A percentile compares a stretch with the other conserved stretches of the same genome.
Conservation (phyloP, 2,113 vertebrate genomes). For the Percopsis transmontana region DNA sequence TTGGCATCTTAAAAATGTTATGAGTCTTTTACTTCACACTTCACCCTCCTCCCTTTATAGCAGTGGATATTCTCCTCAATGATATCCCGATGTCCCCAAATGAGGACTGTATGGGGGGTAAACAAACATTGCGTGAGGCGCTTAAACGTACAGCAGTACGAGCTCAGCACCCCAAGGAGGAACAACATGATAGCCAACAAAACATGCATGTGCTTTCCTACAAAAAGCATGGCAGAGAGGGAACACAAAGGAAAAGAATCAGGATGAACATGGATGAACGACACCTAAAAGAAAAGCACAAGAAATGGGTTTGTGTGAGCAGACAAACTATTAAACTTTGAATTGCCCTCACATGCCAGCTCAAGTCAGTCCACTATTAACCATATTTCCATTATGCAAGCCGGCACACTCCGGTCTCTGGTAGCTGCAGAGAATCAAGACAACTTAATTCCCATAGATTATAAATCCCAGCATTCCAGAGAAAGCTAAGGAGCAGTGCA, state of each 20-base stretch:
- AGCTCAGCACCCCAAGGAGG: constrained; percentile 42
- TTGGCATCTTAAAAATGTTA: constrained; percentile 78
- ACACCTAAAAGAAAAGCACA: neutral
- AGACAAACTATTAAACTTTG: neutral
- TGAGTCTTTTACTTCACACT: constrained; percentile 78
- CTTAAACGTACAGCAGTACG: constrained; percentile 45
- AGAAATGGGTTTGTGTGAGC: neutral
- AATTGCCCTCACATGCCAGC: constrained; percentile 38
- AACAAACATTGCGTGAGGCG: constrained; percentile 57
- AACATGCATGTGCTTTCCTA: constrained; percentile 9
- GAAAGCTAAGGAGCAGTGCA: constrained; percentile 31
- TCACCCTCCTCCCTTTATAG: constrained; percentile 67
- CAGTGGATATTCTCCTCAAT: constrained; percentile 52
- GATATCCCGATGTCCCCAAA: constrained; percentile 63
- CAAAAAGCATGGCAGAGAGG: constrained; percentile 16
- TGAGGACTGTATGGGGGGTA: constrained; percentile 52
- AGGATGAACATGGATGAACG: constrained; percentile 9
- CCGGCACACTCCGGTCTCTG: constrained; percentile 19
- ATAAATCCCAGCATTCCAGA: constrained; percentile 37
- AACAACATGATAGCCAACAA: constrained; percentile 42
- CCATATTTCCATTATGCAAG: constrained; percentile 40
- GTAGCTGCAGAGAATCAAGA: constrained; percentile 30
- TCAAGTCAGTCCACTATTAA: constrained; percentile 42
- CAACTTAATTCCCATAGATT: constrained; percentile 50
- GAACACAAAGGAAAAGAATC: neutral